Conservation (phyloP, 1,140 invertebrate species). For the Thaumatotibia leucotreta region DNA sequence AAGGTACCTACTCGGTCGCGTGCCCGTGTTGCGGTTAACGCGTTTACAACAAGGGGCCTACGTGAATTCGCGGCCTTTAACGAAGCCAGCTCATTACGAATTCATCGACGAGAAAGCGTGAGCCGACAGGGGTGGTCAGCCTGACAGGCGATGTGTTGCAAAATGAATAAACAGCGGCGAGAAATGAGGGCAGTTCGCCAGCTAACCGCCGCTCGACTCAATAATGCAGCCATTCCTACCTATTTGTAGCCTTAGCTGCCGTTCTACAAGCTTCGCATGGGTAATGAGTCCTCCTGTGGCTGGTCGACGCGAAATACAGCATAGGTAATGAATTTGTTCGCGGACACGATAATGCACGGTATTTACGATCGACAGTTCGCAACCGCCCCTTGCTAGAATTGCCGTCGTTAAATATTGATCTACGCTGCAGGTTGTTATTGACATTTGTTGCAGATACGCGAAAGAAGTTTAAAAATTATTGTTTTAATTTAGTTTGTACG, state of each 20-base stretch:
- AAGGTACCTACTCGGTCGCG: conserved; percentile 23
- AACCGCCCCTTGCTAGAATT: conserved; percentile 40
- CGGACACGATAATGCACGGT: conserved; percentile 64
- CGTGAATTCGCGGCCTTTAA: conserved; percentile 68
- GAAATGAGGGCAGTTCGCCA: conserved; percentile 72
- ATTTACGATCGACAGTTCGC: conserved; percentile 65
- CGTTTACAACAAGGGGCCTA: conserved; percentile 39
- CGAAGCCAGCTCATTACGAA: conserved; percentile 57
- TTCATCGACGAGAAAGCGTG: conserved; percentile 60
- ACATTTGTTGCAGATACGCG: not conserved
- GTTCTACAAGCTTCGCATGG: conserved; percentile 9
- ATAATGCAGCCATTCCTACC: conserved; percentile 50
- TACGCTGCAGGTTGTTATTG: not conserved
- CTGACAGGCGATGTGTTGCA: conserved; percentile 69
- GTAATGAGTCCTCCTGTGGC: conserved; percentile 27
- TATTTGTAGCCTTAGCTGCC: conserved; percentile 24
- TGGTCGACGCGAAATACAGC: conserved; percentile 53
- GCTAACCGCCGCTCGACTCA: conserved; percentile 54
- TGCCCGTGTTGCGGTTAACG: conserved; percentile 51
- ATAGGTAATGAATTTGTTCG: conserved; percentile 53
- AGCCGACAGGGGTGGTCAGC: conserved; percentile 52
- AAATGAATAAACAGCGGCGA: conserved; percentile 75
- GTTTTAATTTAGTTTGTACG: too few relatives aligned
- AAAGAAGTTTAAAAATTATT: not conserved
- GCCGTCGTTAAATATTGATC: conserved; percentile 23